phyloP scores from a whole-genome alignment of 2,888 invertebrate genomes.

The Lydus trimaculatus region DNA sequence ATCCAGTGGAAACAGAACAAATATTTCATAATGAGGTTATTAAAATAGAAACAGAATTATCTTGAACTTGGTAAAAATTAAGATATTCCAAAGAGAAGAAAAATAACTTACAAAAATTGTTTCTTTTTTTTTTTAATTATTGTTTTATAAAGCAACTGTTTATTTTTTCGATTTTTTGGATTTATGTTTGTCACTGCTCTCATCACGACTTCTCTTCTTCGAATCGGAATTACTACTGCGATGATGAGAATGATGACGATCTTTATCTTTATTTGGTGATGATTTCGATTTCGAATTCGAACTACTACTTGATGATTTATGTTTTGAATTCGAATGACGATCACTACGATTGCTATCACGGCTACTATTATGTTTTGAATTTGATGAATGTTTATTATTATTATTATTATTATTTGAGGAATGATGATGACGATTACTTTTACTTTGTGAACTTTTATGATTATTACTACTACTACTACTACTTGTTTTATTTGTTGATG shows the following conservation, averaged over 20 bases:
- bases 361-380: constrained; percentile 49
- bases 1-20: constrained; percentile 22
- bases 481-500: constrained; percentile 54
- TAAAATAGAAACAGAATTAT: background rate
- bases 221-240: constrained; percentile 36
- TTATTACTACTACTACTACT: too few relatives aligned
- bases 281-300: constrained; percentile 48
- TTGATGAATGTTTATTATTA: constrained; percentile 45
- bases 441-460: constrained; percentile 33
- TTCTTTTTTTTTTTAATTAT: background rate
- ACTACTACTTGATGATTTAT: constrained; percentile 40
- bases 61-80: constrained; percentile 16
- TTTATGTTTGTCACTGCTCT: constrained; percentile 71
- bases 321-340: constrained; percentile 41
- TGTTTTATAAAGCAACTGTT: constrained; percentile 27
- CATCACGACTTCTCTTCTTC: constrained; percentile 79
- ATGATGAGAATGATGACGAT: constrained; percentile 19
- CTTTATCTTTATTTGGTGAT: constrained; percentile 57
- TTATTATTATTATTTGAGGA: constrained; percentile 45
- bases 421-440: constrained; percentile 34
- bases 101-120: constrained; percentile 4
- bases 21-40: constrained; percentile 1
- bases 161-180: constrained; percentile 74
- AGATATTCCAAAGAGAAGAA: background rate
- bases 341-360: constrained; percentile 28